A percentile compares a stretch with the other conserved stretches of the same genome.
Conservation (phyloP, 2,113 vertebrate genomes). For the Vanacampus margaritifer region DNA sequence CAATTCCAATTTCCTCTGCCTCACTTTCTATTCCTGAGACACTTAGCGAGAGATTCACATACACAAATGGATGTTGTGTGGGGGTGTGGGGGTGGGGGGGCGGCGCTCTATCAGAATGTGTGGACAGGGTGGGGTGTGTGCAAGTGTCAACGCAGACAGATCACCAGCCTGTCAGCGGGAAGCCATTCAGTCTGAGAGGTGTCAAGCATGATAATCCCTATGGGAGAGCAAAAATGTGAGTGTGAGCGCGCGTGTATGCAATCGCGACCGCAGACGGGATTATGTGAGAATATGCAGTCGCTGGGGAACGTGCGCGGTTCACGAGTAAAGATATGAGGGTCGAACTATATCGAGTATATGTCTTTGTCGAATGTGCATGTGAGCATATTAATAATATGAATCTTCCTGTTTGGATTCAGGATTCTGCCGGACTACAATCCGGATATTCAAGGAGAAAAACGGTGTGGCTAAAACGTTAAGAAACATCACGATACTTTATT, state of each 20-base stretch:
- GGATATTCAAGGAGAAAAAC: background rate
- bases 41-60: slow-evolving; percentile 49
- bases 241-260: slow-evolving; percentile 1
- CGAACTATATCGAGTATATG: background rate
- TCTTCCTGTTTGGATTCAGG: background rate
- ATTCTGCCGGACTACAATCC: background rate
- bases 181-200: slow-evolving; percentile 60
- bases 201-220: slow-evolving; percentile 54
- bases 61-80: slow-evolving; percentile 14
- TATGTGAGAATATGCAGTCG: slow-evolving; percentile 4
- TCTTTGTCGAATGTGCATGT: background rate
- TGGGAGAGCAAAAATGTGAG: slow-evolving; percentile 37
- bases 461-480: too few species aligned
- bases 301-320: slow-evolving; percentile 18
- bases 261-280: slow-evolving; percentile 7
- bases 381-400: background rate
- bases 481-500: too few species aligned
- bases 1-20: slow-evolving; percentile 41
- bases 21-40: slow-evolving; percentile 28
- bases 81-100: background rate
- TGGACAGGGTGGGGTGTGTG: slow-evolving; percentile 9
- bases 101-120: slow-evolving; percentile 24
- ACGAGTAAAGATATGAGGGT: background rate
- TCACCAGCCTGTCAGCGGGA: slow-evolving; percentile 57
- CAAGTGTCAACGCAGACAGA: slow-evolving; percentile 44